Percentiles rank a stretch among this genome's conserved stretches.
These are phyloP conservation scores for Misgurnus anguillicaudatus DNA, from an alignment of 2,113 vertebrate species.

Conservation along the genomic window DNA sequence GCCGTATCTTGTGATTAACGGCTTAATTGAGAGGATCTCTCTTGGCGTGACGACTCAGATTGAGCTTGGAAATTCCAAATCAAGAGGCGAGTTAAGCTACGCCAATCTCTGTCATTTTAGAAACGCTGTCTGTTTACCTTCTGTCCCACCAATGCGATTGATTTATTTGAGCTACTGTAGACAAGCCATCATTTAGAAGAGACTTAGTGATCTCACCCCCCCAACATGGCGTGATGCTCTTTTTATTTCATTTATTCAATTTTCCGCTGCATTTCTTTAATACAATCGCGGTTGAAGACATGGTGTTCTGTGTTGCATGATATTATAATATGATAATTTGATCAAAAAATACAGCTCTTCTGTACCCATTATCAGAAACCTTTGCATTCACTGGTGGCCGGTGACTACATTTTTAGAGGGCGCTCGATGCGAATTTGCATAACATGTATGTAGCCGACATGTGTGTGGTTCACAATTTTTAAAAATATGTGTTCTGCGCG, in stretches of 20 bases:
- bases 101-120: not conserved
- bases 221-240: not conserved
- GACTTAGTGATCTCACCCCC: not conserved
- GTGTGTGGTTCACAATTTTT: too few relatives aligned
- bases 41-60: slow-evolving; percentile 47
- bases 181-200: slow-evolving; percentile 4
- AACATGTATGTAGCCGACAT: too few relatives aligned
- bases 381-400: too few relatives aligned
- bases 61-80: slow-evolving; percentile 55
- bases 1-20: slow-evolving; percentile 65
- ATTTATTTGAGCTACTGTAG: not conserved
- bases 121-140: not conserved
- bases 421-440: too few relatives aligned
- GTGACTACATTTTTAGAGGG: too few relatives aligned
- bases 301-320: not conserved
- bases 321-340: slow-evolving; percentile 14
- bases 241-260: not conserved
- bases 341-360: slow-evolving; percentile 13
- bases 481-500: too few relatives aligned
- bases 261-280: not conserved
- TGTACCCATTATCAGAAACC: too few relatives aligned
- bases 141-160: not conserved
- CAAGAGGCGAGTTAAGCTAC: slow-evolving; percentile 9
- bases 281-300: not conserved
- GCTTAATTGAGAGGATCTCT: slow-evolving; percentile 61